These are phyloP conservation scores for Campoletis sonorensis DNA, from an alignment of 1,140 invertebrate species.

Conservation along the genomic window DNA sequence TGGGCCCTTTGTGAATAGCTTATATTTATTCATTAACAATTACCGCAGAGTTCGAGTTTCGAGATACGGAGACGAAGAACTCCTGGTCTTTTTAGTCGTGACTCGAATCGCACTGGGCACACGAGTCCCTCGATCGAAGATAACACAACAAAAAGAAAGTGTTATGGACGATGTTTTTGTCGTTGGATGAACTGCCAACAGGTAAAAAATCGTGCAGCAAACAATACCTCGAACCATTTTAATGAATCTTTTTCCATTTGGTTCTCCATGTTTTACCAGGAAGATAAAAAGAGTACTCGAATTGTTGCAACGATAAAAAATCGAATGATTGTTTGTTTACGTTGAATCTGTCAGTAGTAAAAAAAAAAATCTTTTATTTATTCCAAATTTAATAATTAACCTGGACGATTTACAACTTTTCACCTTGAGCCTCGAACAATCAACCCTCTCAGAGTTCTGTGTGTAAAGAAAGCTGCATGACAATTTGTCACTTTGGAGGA, in stretches of 20 bases:
- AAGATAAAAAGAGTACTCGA: background rate
- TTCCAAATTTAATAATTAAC: no score
- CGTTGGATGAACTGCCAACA: background rate
- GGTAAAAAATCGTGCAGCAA: background rate
- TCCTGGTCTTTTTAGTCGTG: conserved; percentile 6
- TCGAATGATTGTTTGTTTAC: no score
- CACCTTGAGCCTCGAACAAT: no score
- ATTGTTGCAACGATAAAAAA: no score
- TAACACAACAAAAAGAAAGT: conserved; percentile 18
- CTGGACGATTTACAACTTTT: no score
- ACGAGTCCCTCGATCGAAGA: conserved; percentile 49
- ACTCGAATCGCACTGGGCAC: conserved; percentile 47
- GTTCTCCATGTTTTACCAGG: background rate
- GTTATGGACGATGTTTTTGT: conserved; percentile 33
- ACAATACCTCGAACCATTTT: conserved; percentile 14
- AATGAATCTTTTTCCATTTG: background rate
- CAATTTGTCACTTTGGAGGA: background rate
- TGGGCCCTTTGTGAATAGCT: conserved; percentile 59
- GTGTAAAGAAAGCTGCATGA: background rate
- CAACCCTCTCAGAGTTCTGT: no score
- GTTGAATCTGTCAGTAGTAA: background rate
- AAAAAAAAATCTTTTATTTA: background rate
- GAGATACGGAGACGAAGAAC: conserved; percentile 47
- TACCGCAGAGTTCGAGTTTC: conserved; percentile 54
- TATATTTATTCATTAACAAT: conserved; percentile 71